Conservation (phyloP, 2,888 invertebrate species). For the Carterocephalus palaemon region DNA sequence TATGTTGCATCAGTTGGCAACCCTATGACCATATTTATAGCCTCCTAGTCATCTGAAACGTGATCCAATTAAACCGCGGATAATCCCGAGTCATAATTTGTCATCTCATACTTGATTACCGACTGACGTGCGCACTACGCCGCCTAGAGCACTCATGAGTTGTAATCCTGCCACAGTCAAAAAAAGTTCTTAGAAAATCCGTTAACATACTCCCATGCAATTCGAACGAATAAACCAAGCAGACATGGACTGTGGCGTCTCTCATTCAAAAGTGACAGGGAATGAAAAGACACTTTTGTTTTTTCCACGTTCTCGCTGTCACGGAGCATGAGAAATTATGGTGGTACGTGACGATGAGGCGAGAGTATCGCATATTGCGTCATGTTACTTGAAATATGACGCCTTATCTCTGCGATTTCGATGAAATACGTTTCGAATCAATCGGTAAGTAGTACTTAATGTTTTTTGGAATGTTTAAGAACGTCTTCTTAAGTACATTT, state of each 20-base stretch:
- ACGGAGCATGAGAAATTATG: conserved; percentile 42
- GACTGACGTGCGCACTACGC: conserved; percentile 15
- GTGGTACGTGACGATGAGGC: conserved; percentile 41
- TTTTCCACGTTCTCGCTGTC: conserved; percentile 41
- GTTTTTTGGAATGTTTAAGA: conserved; percentile 10
- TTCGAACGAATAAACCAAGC: neutral
- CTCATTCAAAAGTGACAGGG: conserved; percentile 14
- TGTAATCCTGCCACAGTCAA: conserved; percentile 5
- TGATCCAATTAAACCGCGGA: conserved; percentile 18
- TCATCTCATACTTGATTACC: conserved; percentile 21
- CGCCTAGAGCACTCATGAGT: neutral
- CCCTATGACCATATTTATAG: conserved; percentile 2
- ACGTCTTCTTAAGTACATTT: too few species aligned
- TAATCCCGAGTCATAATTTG: conserved; percentile 18
- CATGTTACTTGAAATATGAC: conserved; percentile 25
- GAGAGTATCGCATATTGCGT: conserved; percentile 20
- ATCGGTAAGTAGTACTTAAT: conserved; percentile 19
- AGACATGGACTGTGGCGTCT: conserved; percentile 6
- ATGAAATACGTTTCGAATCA: conserved; percentile 24
- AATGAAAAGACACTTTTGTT: conserved; percentile 32
- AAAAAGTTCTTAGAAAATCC: neutral
- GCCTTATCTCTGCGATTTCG: conserved; percentile 20
- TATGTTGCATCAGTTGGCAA: neutral
- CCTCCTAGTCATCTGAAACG: conserved; percentile 8
- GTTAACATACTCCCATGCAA: neutral